Evolutionary conservation across 2,113 vertebrate species (phyloP).

Genomic region (Lathamus discolor): DNA sequence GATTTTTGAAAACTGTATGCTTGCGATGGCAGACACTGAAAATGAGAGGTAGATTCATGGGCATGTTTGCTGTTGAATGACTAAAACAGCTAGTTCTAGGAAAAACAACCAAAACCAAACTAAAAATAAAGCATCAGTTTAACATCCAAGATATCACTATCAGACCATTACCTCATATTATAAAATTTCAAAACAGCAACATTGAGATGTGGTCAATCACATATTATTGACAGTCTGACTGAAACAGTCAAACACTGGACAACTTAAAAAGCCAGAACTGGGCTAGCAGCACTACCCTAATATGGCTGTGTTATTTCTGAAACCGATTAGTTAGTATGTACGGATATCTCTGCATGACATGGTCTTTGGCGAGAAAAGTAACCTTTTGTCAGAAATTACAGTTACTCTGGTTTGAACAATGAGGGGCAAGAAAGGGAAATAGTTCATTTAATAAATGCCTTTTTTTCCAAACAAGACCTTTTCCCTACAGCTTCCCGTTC

Average conservation of each 20-base stretch:
- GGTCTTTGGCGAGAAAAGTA: background rate
- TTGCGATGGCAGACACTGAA: background rate
- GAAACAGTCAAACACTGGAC: background rate
- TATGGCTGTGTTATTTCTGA: background rate
- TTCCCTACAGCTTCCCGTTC: background rate
- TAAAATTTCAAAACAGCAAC: background rate
- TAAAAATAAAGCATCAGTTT: background rate
- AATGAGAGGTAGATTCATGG: background rate
- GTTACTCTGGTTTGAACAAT: background rate
- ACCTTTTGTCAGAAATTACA: background rate
- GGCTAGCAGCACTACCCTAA: background rate
- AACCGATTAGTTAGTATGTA: background rate
- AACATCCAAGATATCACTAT: background rate
- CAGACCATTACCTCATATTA: background rate
- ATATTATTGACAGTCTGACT: background rate
- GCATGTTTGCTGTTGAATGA: background rate
- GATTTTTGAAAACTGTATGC: background rate
- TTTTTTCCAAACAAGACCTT: background rate
- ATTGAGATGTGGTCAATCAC: background rate
- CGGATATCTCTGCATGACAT: background rate
- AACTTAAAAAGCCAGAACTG: background rate
- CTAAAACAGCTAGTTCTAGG: background rate
- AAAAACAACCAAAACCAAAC: background rate
- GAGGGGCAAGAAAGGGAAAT: background rate
- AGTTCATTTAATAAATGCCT: background rate